These are phyloP conservation scores for Euthynnus affinis DNA, from an alignment of 2,797 vertebrate species.

Conservation along the genomic window DNA sequence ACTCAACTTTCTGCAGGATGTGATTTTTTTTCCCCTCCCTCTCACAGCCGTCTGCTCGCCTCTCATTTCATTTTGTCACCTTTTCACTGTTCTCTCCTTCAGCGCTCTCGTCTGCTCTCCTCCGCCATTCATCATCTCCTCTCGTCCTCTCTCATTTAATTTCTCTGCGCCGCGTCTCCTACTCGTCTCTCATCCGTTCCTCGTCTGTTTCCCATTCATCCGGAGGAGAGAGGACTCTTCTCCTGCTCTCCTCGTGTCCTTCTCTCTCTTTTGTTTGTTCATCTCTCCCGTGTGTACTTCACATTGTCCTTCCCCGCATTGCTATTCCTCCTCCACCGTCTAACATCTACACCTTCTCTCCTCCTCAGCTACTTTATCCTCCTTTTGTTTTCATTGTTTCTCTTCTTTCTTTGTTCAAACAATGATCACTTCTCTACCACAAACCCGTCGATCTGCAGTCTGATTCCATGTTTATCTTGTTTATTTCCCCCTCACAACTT, in stretches of 20 bases:
- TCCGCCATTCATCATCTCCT: neutral
- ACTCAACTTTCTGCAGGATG: too few species aligned
- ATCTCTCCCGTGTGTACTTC: neutral
- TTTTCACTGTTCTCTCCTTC: neutral
- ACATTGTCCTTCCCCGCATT: neutral
- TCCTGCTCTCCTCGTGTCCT: neutral
- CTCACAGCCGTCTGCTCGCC: slow-evolving; percentile 6
- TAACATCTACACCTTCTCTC: slow-evolving; percentile 1
- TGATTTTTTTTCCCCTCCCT: neutral
- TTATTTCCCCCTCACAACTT: neutral
- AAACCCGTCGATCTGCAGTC: too few species aligned
- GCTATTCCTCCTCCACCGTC: slow-evolving; percentile 6
- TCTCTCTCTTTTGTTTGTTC: neutral
- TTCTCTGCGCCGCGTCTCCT: neutral
- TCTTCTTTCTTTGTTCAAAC: slow-evolving; percentile 24
- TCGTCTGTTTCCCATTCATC: neutral
- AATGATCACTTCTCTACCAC: too few species aligned
- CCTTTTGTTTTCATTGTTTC: neutral
- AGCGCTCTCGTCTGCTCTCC: neutral
- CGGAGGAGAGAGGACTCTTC: neutral
- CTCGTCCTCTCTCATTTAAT: slow-evolving; percentile 14
- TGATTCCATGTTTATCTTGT: too few species aligned
- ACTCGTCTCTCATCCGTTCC: neutral
- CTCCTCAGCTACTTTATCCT: neutral
- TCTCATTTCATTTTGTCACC: slow-evolving; percentile 1